Base-by-base conservation (phyloP, 2,113 vertebrate genomes). In the Zeus faber region DNA sequence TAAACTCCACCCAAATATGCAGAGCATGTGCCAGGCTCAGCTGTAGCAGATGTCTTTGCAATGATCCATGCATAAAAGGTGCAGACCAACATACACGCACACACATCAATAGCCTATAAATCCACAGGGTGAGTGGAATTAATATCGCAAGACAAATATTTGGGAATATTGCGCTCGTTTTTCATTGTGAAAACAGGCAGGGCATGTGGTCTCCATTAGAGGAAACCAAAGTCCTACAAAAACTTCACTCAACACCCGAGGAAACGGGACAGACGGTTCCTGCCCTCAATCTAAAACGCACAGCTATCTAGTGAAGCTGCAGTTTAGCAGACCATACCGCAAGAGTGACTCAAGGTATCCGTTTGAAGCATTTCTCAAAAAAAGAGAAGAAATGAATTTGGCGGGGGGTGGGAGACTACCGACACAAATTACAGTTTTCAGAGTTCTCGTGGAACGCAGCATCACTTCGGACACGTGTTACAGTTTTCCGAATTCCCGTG, bases 181-280 rank as follows among this genome's bases (percentile, higher is more conserved):
- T 43, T 51, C 39, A 13, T 53, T 22, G 51, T 44, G 49, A 72
- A 72, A 63, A 45, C 59, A 72, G 17, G 24, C 27, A 59, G 62
- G 54, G 72, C 73, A 80, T 76, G 55, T 73, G 60, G 66, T 73
- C 39, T 59, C 53, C 47, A 74, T 79, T 72, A 79, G 9, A 6
- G 41, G 24, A 62, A 64, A 68, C 26, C 21, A 20, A 33, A 73
- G 49, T 51, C 59, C 14, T 33, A 24, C 54, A 41, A 68, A 43
- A 50, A 21, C 52, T 13, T 46, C 51, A 45, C 24, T 29, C 41
- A 67, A 45, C 40, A 44, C 27, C 18, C 17, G 24, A 58, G 43
- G 5, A 9, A 51, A 49, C 50, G 23, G 21, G 37, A 33, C 37
- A 55, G 37, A 33, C 37, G 50, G 8, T 60, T 43, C 58, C 66